Base-by-base conservation (phyloP, 2,888 invertebrate species). In the Dryococelus australis region DNA sequence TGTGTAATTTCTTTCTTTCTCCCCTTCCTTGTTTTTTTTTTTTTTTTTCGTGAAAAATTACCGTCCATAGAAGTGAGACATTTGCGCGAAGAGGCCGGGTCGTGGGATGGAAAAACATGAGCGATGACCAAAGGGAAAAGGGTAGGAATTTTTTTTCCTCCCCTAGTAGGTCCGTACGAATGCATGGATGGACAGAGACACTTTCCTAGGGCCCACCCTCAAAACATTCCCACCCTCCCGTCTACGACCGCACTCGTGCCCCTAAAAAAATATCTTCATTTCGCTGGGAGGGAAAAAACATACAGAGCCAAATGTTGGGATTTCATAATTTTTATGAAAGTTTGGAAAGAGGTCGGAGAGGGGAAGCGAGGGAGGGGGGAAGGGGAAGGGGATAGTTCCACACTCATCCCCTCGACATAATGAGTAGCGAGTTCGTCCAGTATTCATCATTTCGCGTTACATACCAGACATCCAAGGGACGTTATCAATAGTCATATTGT, bases 251-350 rank as follows among this genome's bases (percentile, higher is more conserved):
- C 43, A 35, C 28, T 83, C 83, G 16, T 83, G 6, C 16, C 83
- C 65, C 65, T n/a, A 65, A 65, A 65, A 65, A 65, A 65, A 65
- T n/a, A n/a, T n/a, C 65, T 65, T 65, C 65, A 65, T 65, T n/a
- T 65, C 65, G 65, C 65, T n/a, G 65, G 65, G 65, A 51, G 6
- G 65, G 20, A 65, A 65, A 65, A 65, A 83, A 83, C 13, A 83
- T 24, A 27, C n/a, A 83, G 28, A 83, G 28, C 43, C 35, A 83
- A 83, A 83, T 43, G 83, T 83, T 83, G 43, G 28, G 83, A 43
- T 83, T 83, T 83, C 83, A 83, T 83, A 83, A 83, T 83, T 83
- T 83, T 83, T 83, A 83, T 83, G 83, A 43, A 83, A 83, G 65
- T 65, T 65, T 16, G 20, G 20, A 8, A 27, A 5, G 28, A 9